Evolutionary conservation across 1,140 invertebrate species (phyloP).

Genomic region (Lasioglossum baleicum): DNA sequence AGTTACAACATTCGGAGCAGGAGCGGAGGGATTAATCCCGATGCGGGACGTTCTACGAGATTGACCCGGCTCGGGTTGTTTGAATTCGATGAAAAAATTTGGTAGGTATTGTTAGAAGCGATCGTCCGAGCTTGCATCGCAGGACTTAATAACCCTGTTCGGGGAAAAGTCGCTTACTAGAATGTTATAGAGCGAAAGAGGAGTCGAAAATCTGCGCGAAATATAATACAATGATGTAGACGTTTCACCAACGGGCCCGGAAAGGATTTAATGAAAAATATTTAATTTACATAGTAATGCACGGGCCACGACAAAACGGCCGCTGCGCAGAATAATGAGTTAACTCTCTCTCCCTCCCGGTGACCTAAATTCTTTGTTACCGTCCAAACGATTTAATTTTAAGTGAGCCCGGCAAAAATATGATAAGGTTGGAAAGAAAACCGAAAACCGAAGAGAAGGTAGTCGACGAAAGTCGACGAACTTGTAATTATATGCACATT

Average conservation of each 20-base stretch:
- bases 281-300: slow-evolving; percentile 4
- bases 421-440: not conserved
- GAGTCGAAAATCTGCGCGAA: not conserved
- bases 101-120: too few relatives aligned
- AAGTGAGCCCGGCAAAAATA: not conserved
- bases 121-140: too few relatives aligned
- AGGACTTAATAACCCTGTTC: not conserved
- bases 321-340: not conserved
- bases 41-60: not conserved
- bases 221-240: not conserved
- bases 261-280: slow-evolving; percentile 19
- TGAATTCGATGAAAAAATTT: not conserved
- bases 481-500: slow-evolving; percentile 29
- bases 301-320: slow-evolving; percentile 1
- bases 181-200: too few relatives aligned
- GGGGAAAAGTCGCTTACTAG: not conserved
- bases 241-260: not conserved
- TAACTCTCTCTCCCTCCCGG: not conserved
- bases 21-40: not conserved
- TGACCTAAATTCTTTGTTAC: slow-evolving; percentile 27
- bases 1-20: not conserved
- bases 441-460: slow-evolving; percentile 14
- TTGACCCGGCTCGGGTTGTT: not conserved
- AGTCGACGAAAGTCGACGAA: not conserved
- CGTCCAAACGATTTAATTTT: slow-evolving; percentile 7